Conservation (phyloP, 35 echinoderm and acorn worm genomes). For the Ophioderma brevispina region DNA sequence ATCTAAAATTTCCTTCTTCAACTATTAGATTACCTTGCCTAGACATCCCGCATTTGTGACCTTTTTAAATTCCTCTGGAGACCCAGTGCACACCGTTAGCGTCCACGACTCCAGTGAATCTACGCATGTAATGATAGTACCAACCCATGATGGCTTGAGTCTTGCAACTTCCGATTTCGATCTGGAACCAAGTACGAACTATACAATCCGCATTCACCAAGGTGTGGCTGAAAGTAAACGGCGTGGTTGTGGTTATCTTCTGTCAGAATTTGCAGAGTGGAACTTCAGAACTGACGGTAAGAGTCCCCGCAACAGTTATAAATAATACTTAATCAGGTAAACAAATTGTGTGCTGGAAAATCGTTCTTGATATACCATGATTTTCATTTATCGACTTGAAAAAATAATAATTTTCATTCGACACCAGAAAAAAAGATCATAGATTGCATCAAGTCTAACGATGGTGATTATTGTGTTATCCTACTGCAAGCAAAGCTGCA, state of each 20-base stretch:
- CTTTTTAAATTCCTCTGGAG: no score
- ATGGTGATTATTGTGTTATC: no score
- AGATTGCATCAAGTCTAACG: no score
- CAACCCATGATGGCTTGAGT: neutral
- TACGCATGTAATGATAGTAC: neutral
- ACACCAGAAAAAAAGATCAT: no score
- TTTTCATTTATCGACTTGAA: neutral
- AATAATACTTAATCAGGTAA: neutral
- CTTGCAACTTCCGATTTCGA: neutral
- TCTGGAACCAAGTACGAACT: neutral
- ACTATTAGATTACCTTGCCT: no score
- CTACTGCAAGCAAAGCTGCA: no score
- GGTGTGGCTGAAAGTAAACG: neutral
- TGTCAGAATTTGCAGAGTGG: neutral
- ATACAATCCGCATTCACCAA: neutral
- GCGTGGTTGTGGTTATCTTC: neutral
- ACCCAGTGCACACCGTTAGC: no score
- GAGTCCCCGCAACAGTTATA: neutral
- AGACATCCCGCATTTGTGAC: no score
- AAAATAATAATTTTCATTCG: no score
- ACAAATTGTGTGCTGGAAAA: neutral
- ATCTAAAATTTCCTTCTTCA: no score
- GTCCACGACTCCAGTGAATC: neutral
- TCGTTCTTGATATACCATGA: neutral
- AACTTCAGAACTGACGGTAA: neutral